A percentile compares a stretch with the other conserved stretches of the same genome.
phyloP scores from a whole-genome alignment of 2,797 vertebrate species.

The Clarias platycephalus region DNA sequence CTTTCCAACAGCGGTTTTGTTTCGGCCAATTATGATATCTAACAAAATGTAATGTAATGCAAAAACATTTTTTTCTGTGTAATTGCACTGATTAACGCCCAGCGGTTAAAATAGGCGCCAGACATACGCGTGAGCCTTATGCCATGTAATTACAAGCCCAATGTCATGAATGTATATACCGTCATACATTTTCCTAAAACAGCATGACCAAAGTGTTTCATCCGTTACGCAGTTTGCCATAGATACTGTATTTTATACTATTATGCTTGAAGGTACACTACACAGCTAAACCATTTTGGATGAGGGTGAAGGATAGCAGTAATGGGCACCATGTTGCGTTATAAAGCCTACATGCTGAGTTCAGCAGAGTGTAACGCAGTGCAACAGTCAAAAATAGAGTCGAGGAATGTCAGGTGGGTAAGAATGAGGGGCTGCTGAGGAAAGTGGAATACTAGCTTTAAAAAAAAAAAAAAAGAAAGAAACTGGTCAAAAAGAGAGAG shows the following conservation, averaged over 20 bases:
- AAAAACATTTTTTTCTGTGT: no score
- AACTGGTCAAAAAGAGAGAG: no score
- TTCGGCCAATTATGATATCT: not conserved
- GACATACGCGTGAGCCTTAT: not conserved
- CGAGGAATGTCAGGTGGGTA: slow-evolving; percentile 31
- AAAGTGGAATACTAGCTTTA: slow-evolving; percentile 28
- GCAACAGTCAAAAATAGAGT: slow-evolving; percentile 34
- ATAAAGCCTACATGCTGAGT: slow-evolving; percentile 9
- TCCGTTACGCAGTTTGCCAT: not conserved
- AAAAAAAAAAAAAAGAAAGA: not conserved
- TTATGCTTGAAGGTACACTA: not conserved
- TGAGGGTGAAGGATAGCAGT: not conserved
- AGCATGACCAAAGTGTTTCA: not conserved
- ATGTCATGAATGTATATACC: not conserved
- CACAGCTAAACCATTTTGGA: not conserved
- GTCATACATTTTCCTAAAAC: not conserved
- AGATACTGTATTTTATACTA: not conserved
- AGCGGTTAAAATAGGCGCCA: no score
- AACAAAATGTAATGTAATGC: not conserved
- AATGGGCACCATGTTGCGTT: not conserved
- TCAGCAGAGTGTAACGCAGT: slow-evolving; percentile 38
- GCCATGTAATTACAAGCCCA: not conserved
- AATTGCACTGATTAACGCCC: not conserved
- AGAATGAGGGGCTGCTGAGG: slow-evolving; percentile 24
- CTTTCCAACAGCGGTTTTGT: not conserved